phyloP scores from a whole-genome alignment of 1,140 invertebrate genomes.

The Nixonia krombeini region DNA sequence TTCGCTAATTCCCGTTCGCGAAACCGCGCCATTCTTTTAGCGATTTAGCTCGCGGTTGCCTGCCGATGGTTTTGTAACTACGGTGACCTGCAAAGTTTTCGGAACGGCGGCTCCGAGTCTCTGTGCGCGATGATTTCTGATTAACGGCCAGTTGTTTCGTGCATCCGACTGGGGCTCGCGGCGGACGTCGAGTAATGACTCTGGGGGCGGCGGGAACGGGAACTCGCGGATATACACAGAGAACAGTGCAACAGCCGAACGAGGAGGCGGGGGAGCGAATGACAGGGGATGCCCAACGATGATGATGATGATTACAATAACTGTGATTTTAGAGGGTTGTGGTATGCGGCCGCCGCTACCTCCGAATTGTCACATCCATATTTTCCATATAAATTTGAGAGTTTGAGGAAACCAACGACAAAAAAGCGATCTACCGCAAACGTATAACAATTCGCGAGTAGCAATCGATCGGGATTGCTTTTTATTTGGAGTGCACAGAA shows the following conservation, averaged over 20 bases:
- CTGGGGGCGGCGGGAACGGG: constrained; percentile 62
- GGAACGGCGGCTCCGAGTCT: constrained; percentile 16
- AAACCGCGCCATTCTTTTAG: too few species aligned
- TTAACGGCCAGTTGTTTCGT: constrained; percentile 71
- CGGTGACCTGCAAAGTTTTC: too few species aligned
- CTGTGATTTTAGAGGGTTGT: constrained; percentile 59
- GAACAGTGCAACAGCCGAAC: constrained; percentile 24
- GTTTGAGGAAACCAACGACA: neutral
- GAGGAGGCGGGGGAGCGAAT: constrained; percentile 22
- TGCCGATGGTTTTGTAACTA: too few species aligned
- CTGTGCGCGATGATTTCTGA: constrained; percentile 68
- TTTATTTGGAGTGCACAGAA: neutral
- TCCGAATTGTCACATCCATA: constrained; percentile 38
- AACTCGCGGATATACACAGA: constrained; percentile 53
- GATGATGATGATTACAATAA: constrained; percentile 59
- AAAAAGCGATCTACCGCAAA: neutral
- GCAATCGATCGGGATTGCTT: neutral
- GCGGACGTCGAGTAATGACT: constrained; percentile 72
- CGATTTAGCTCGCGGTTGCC: neutral
- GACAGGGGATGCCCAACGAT: constrained; percentile 19
- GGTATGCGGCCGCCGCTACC: neutral
- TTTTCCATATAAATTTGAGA: constrained; percentile 1
- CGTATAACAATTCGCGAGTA: neutral
- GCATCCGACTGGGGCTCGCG: constrained; percentile 61
- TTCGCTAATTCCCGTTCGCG: too few species aligned